phyloP scores from a whole-genome alignment of 1,140 invertebrate species.

The Drosophila lowei region DNA sequence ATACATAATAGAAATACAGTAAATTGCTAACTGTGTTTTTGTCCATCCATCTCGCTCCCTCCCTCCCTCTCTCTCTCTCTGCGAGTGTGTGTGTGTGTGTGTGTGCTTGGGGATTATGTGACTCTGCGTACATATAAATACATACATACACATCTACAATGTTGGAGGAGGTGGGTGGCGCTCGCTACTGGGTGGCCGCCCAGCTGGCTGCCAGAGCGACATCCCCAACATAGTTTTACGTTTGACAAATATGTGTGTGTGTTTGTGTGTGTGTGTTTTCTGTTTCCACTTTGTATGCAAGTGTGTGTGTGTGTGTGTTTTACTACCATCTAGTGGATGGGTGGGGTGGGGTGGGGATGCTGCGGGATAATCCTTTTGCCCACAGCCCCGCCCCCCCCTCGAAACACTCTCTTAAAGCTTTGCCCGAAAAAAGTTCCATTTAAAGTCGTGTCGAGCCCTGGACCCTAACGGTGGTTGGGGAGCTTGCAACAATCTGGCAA shows the following conservation, averaged over 20 bases:
- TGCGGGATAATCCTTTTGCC: background rate
- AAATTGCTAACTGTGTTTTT: conserved; percentile 62
- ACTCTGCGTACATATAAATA: conserved; percentile 43
- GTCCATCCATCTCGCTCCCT: conserved; percentile 10
- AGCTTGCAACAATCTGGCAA: conserved; percentile 45
- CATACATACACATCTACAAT: conserved; percentile 20
- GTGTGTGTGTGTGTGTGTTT: conserved; percentile 14
- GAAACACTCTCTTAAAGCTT: conserved; percentile 14
- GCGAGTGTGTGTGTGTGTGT: conserved; percentile 17
- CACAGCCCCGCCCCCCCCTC: background rate
- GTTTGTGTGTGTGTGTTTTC: conserved; percentile 7
- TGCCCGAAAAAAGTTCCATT: background rate
- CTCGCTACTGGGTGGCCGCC: conserved; percentile 20
- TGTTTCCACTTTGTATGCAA: background rate
- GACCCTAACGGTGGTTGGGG: background rate
- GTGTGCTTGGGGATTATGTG: conserved; percentile 61
- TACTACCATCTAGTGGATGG: background rate
- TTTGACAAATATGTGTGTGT: conserved; percentile 38
- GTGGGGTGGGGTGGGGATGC: conserved; percentile 3
- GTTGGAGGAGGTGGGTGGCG: conserved; percentile 5
- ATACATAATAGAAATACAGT: conserved; percentile 62
- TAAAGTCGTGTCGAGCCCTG: conserved; percentile 18
- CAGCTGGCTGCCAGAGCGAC: conserved; percentile 63
- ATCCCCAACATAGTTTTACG: conserved; percentile 49
- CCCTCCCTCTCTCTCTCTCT: background rate